These are phyloP conservation scores for Polyergus mexicanus DNA, from an alignment of 1,140 invertebrate genomes.

Conservation along the genomic window DNA sequence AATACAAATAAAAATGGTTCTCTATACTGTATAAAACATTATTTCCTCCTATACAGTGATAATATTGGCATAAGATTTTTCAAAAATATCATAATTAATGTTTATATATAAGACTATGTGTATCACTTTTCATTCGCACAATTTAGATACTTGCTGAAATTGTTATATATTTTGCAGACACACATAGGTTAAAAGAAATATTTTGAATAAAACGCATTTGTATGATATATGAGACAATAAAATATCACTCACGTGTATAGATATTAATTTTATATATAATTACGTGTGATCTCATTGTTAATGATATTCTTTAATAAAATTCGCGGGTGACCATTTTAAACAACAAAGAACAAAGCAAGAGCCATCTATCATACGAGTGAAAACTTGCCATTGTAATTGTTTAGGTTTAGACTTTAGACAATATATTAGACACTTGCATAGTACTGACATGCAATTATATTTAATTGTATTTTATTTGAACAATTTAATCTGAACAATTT, in stretches of 20 bases:
- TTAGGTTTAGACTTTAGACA: background rate
- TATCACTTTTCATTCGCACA: no score
- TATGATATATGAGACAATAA: no score
- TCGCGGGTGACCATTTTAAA: background rate
- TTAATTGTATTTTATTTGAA: slow-evolving; percentile 34
- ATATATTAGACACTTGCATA: background rate
- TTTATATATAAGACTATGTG: no score
- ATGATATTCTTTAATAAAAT: background rate
- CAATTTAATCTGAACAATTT: no score
- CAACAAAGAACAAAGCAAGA: slow-evolving; percentile 1
- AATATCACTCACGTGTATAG: no score
- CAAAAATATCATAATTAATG: no score
- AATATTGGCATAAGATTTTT: no score
- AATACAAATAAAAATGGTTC: slow-evolving; percentile 65
- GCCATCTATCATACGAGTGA: slow-evolving; percentile 49
- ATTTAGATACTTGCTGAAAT: no score
- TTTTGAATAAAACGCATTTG: no score
- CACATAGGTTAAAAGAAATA: no score
- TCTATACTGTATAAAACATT: slow-evolving; percentile 35
- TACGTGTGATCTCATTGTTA: background rate
- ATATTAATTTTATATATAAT: background rate
- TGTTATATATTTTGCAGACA: no score
- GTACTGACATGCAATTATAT: background rate
- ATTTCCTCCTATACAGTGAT: no score
- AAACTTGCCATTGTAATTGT: background rate